Conservation (phyloP, 30 jellyfish, hydroid and myxozoan genomes). For the Turritopsis dohrnii region DNA sequence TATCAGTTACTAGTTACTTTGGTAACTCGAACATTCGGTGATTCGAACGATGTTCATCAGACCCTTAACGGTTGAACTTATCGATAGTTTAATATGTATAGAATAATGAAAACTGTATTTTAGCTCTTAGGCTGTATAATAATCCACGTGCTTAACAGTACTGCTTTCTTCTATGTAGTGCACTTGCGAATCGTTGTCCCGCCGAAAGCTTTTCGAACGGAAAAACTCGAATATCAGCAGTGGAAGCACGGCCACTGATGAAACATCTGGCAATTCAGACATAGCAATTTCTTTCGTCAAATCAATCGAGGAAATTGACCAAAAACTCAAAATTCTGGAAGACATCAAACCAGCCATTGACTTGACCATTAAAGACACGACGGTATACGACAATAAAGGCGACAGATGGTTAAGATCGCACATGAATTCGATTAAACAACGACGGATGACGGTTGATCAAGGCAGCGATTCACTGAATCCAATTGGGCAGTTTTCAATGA, state of each 20-base stretch:
- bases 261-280: slow-evolving; percentile 3
- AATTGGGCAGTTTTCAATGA: neutral
- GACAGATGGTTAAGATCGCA: slow-evolving; percentile 84
- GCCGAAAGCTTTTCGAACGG: neutral
- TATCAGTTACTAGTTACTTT: too few species aligned
- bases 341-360: slow-evolving; percentile 34
- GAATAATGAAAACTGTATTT: too few species aligned
- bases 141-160: too few species aligned
- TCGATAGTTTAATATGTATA: too few species aligned
- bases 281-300: slow-evolving; percentile 6
- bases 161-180: neutral
- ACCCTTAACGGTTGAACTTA: too few species aligned
- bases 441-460: slow-evolving; percentile 11
- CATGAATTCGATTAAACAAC: slow-evolving; percentile 48
- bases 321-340: slow-evolving; percentile 19
- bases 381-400: slow-evolving; percentile 54
- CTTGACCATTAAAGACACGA: slow-evolving; percentile 38
- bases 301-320: slow-evolving; percentile 40
- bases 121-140: too few species aligned
- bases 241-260: neutral
- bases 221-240: slow-evolving; percentile 12
- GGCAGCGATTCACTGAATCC: slow-evolving; percentile 7
- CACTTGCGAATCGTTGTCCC: neutral
- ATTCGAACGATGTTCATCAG: too few species aligned
- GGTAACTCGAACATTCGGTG: too few species aligned